Base-by-base conservation (phyloP, 2,797 vertebrate genomes). In the Moxostoma hubbsi region DNA sequence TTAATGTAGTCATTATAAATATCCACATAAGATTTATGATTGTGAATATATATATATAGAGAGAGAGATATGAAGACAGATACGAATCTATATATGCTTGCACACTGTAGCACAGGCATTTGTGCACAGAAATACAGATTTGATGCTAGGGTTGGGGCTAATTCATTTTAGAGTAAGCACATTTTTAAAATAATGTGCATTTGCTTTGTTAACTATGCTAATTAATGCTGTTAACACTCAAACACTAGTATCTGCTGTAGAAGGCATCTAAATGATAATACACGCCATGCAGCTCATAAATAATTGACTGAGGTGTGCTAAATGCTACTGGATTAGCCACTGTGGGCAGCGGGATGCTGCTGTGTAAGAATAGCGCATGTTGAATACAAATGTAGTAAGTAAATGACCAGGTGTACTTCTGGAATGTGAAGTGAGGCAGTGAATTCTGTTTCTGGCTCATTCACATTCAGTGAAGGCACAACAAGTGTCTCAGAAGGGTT, bases 311-410 rank as follows among this genome's bases (percentile, higher is more conserved):
- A 24, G 62, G 51, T 53, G 53, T 45, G 69, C 36, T 46, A 16
- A 71, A 61, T 75, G 59, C 59, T 66, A 77, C 74, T 71, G 49
- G 59, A 61, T 65, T 59, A 81, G 51, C 53, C 53, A 68, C 46
- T 57, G 73, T 15, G 51, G 72, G 45, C 18, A 61, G 54, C 10
- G 54, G 47, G 68, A 73, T 45, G 49, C 13, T 57, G 61, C 47
- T 72, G n/a, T 24, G 59, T 58, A 46, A 67, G 57, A 63, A 64
- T 50, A 7, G 45, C 12, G 54, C 55, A 24, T 18, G 63, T 47
- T 53, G 67, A 81, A 73, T 76, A 51, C 54, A 82, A 84, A 82
- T 82, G 67, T 64, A 18, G 69, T 43, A 47, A 53, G 18, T 53
- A 12, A 69, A 36, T 58, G 79, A 70, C 12, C 66, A 70, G 57